phyloP scores from a whole-genome alignment of 1,140 invertebrate species.

The Temnothorax longispinosus region DNA sequence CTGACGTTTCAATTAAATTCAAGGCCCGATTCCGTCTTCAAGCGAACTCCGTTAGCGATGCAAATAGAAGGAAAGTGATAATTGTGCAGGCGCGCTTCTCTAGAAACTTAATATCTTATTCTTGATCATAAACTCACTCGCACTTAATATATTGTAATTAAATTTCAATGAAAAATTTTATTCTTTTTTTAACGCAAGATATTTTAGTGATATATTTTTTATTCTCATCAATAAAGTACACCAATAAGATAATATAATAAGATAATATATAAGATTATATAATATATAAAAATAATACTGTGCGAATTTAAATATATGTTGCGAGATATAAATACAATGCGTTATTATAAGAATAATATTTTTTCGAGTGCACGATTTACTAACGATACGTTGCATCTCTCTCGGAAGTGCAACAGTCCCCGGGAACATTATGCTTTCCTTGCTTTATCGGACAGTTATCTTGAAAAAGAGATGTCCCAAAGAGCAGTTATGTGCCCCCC shows the following conservation, averaged over 20 bases:
- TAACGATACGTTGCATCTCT: conserved; percentile 56
- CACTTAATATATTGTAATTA: conserved; percentile 1
- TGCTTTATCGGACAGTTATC: conserved; percentile 71
- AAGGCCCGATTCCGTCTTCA: conserved; percentile 42
- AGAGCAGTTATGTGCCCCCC: conserved; percentile 52
- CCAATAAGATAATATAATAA: conserved; percentile 18
- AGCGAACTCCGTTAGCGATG: not conserved
- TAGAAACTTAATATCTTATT: conserved; percentile 17
- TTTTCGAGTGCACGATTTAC: conserved; percentile 18
- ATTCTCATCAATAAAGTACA: not conserved
- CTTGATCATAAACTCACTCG: not conserved
- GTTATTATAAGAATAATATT: conserved; percentile 4
- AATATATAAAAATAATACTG: not conserved
- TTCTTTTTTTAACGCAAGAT: not conserved
- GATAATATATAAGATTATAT: not conserved
- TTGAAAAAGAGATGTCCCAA: conserved; percentile 65
- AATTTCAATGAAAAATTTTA: not conserved
- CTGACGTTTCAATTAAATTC: conserved; percentile 75
- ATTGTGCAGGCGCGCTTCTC: conserved; percentile 12
- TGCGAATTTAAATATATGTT: not conserved
- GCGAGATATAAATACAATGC: conserved; percentile 22
- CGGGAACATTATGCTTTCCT: conserved; percentile 61
- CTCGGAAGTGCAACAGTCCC: conserved; percentile 68
- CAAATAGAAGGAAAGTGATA: conserved; percentile 30
- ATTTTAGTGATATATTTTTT: not conserved